Conservation (phyloP, 1,140 invertebrate species). For the Drosophila burlai region DNA sequence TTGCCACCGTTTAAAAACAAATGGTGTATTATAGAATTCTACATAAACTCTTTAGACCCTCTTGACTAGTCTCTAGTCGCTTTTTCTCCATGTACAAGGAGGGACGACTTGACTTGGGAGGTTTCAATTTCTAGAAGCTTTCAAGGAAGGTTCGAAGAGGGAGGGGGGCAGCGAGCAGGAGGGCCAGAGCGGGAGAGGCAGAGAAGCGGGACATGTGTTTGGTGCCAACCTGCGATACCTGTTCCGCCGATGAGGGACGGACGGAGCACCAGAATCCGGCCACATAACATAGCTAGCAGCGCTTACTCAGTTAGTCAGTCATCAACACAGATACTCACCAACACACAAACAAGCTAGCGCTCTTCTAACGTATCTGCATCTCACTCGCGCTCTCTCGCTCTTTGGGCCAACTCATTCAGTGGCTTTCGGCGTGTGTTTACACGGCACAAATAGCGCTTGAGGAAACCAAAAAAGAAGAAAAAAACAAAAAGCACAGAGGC, state of each 20-base stretch:
- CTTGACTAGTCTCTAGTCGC: neutral
- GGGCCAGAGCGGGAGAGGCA: conserved; percentile 4
- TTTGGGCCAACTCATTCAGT: conserved; percentile 34
- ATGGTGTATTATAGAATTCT: neutral
- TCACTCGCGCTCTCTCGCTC: conserved; percentile 39
- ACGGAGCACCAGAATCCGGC: conserved; percentile 71
- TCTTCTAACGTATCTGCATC: conserved; percentile 56
- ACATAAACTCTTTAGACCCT: neutral
- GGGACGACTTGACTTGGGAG: conserved; percentile 35
- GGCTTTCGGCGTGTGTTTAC: conserved; percentile 35
- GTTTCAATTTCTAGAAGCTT: conserved; percentile 26
- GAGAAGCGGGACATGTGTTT: conserved; percentile 69
- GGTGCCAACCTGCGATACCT: conserved; percentile 82
- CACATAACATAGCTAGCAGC: conserved; percentile 60
- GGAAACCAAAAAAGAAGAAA: conserved; percentile 52
- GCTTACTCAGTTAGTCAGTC: conserved; percentile 79
- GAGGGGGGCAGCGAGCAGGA: conserved; percentile 13
- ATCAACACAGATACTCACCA: conserved; percentile 60
- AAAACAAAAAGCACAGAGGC: conserved; percentile 15
- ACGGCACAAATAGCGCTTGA: conserved; percentile 45
- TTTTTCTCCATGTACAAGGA: conserved; percentile 22
- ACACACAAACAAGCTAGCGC: conserved; percentile 32
- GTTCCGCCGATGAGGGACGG: conserved; percentile 66
- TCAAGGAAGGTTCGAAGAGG: conserved; percentile 21
- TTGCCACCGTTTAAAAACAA: neutral